These are phyloP conservation scores for Xerus inauris DNA, from an alignment of 2,113 vertebrate genomes.

Conservation along the genomic window DNA sequence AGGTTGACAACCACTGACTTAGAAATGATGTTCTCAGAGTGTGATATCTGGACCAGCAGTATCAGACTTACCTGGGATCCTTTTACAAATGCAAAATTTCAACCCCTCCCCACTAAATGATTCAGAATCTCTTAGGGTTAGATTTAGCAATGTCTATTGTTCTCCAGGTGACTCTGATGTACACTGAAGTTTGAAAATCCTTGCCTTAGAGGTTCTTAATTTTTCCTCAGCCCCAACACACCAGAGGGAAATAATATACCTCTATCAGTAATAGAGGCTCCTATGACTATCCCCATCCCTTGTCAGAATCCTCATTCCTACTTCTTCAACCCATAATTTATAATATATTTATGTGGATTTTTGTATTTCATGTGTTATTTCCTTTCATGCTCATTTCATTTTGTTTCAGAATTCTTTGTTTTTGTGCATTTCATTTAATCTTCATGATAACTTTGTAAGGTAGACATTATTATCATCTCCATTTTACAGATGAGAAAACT, in stretches of 20 bases:
- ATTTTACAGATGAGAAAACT: too few relatives aligned
- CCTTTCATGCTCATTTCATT: too few relatives aligned
- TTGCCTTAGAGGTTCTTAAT: constrained; percentile 3
- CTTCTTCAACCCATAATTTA: too few relatives aligned
- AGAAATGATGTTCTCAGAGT: neutral
- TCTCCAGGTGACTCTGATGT: neutral
- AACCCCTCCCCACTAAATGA: neutral
- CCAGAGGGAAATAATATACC: neutral
- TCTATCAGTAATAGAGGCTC: neutral
- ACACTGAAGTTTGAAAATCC: neutral
- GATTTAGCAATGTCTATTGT: neutral
- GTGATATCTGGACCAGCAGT: neutral
- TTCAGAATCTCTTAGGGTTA: neutral
- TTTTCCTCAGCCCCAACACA: neutral
- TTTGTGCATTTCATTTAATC: too few relatives aligned
- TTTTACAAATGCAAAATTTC: constrained; percentile 14
- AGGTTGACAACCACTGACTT: neutral
- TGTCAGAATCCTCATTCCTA: neutral
- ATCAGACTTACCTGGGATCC: neutral
- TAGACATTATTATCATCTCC: too few relatives aligned
- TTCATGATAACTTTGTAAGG: too few relatives aligned
- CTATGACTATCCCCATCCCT: neutral
- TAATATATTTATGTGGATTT: too few relatives aligned
- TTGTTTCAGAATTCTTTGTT: too few relatives aligned
- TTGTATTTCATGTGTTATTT: too few relatives aligned